phyloP scores from a whole-genome alignment of 64 coral and sea anemone genomes.

The Cladopsammia gracilis region DNA sequence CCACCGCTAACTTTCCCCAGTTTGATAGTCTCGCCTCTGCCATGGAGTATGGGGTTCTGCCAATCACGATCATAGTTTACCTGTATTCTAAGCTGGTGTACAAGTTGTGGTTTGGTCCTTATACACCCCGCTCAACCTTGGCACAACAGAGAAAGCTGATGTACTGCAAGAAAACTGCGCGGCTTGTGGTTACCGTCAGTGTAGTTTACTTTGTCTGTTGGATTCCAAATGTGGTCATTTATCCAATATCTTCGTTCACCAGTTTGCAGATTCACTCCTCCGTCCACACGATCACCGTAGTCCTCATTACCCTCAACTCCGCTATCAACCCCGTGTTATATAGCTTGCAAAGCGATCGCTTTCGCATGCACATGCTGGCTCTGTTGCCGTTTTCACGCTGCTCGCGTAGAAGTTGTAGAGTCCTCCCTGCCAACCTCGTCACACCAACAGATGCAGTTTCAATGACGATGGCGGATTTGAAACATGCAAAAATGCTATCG shows the following conservation, averaged over 20 bases:
- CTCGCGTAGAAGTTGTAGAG: not conserved
- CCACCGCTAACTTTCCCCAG: not conserved
- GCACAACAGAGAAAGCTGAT: not conserved
- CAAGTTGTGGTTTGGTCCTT: conserved; percentile 3
- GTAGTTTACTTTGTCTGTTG: conserved; percentile 9
- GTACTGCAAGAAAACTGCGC: not conserved
- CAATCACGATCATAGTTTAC: not conserved
- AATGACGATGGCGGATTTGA: not conserved
- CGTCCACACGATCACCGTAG: not conserved
- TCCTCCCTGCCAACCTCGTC: not conserved
- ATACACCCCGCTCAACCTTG: not conserved
- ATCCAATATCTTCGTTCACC: not conserved
- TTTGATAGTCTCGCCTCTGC: not conserved
- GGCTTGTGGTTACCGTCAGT: conserved; percentile 21
- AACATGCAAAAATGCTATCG: not conserved
- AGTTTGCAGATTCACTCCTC: not conserved
- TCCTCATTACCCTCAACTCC: conserved; percentile 12
- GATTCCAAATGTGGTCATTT: not conserved
- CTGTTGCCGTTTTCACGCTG: not conserved
- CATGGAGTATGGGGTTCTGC: not conserved
- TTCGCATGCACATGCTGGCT: not conserved
- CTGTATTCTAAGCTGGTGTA: conserved; percentile 5
- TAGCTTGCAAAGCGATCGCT: conserved; percentile 19
- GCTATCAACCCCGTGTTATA: conserved; percentile 28
- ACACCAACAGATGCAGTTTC: no score